phyloP scores from a whole-genome alignment of 1,140 invertebrate genomes.

The Tribolium madens region DNA sequence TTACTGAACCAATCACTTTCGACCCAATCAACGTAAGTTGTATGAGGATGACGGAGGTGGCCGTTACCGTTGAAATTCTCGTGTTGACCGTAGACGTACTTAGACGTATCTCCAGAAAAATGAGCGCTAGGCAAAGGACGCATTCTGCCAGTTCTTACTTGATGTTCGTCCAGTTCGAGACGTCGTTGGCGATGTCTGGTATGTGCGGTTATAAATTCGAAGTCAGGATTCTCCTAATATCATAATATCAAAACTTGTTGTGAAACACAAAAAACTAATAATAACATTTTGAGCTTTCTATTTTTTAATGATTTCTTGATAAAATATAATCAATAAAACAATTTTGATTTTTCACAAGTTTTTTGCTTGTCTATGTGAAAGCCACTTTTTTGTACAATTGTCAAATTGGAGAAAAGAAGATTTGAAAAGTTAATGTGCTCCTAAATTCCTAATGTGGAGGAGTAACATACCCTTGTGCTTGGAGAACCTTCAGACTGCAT shows the following conservation, averaged over 20 bases:
- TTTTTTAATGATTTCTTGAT: no score
- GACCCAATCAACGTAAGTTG: slow-evolving; percentile 69
- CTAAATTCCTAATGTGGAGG: no score
- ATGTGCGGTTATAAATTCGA: neutral
- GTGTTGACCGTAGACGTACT: slow-evolving; percentile 60
- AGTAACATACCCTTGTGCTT: neutral
- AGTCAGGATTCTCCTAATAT: slow-evolving; percentile 36
- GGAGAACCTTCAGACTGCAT: neutral
- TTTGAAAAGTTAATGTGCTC: no score
- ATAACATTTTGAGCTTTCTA: no score
- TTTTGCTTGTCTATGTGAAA: no score
- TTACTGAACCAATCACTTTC: slow-evolving; percentile 67
- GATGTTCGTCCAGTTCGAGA: slow-evolving; percentile 4
- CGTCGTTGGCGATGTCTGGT: neutral
- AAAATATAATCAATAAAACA: no score
- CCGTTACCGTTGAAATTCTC: slow-evolving; percentile 66
- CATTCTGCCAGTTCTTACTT: slow-evolving; percentile 50
- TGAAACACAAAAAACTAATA: no score
- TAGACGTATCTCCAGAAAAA: slow-evolving; percentile 60
- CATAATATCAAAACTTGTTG: no score
- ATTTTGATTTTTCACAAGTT: no score
- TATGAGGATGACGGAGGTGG: slow-evolving; percentile 66
- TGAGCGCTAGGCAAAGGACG: slow-evolving; percentile 57
- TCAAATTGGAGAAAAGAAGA: no score
- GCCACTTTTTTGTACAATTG: no score